Percentiles rank a stretch among this genome's conserved stretches.
These are phyloP conservation scores for Corythoichthys intestinalis DNA, from an alignment of 2,113 vertebrate genomes.

Conservation along the genomic window DNA sequence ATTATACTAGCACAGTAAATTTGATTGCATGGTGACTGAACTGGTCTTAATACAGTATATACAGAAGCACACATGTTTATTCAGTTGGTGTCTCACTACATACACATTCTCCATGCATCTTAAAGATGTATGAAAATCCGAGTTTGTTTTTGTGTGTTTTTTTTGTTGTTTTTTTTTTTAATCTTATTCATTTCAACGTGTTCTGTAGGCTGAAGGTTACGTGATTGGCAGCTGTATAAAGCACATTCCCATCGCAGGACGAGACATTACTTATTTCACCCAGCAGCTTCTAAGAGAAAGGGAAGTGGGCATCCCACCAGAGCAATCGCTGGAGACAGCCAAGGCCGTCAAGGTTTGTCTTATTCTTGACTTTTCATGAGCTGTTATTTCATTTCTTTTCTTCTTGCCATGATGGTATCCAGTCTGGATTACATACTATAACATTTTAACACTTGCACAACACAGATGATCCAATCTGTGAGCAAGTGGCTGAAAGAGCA, in stretches of 20 bases:
- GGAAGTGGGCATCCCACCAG: slow-evolving; percentile 97
- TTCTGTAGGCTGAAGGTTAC: slow-evolving; percentile 88
- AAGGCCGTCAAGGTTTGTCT: slow-evolving; percentile 91
- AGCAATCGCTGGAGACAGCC: slow-evolving; percentile 96
- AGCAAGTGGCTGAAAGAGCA: too few species aligned
- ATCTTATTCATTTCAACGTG: neutral
- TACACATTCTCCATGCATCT: too few species aligned
- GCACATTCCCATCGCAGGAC: slow-evolving; percentile 97
- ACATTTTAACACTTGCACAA: neutral
- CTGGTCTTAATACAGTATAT: slow-evolving; percentile 16
- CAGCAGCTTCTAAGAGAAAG: slow-evolving; percentile 93
- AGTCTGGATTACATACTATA: neutral
- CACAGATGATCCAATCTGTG: too few species aligned
- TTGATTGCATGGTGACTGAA: slow-evolving; percentile 21
- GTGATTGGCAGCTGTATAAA: slow-evolving; percentile 99
- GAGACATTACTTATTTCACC: slow-evolving; percentile 98
- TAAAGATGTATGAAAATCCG: neutral
- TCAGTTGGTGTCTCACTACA: neutral
- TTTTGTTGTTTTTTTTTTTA: neutral
- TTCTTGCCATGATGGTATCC: too few species aligned
- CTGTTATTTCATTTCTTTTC: neutral
- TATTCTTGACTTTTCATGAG: neutral
- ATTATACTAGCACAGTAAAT: slow-evolving; percentile 38
- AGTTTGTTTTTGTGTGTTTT: neutral
- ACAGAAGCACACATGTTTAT: neutral